Base-by-base conservation (phyloP, 2,797 vertebrate genomes). In the Uromys caudimaculatus region DNA sequence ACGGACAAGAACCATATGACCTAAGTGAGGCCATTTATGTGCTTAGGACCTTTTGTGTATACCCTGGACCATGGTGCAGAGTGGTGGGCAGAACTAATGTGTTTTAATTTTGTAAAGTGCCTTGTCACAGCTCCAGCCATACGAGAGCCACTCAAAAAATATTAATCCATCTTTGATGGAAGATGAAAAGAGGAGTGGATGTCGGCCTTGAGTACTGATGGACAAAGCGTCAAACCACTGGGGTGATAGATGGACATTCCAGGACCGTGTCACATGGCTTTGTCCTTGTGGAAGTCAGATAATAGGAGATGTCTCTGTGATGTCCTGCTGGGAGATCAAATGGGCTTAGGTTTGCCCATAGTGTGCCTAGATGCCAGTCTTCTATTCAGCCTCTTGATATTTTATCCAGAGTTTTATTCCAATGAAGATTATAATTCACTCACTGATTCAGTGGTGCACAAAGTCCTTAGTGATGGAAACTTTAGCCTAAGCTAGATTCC, bases 41-140 rank as follows among this genome's bases (percentile, higher is more conserved):
- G 64, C 54, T 81, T 69, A 64, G 56, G 69, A 47, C 4, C 62
- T 38, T 54, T 44, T 41, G 4, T 24, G 41, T 41, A 17, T 71
- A 82, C 60, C n/a, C 86, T 93, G 16, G 56, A 64, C 54, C 35
- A 52, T 1, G 8, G 69, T 91, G 75, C 44, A 73, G 44, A 75
- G 56, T 91, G 38, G 67, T 41, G 7, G 81, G n/a, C 16, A 95
- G 91, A 94, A 97, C 94, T 90, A 95, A 88, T 93, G 35, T 38
- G 21, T 91, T 95, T 93, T 95, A 95, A 95, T 97, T 97, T 95
- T 85, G 78, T 91, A 89, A 95, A 89, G 85, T 96, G 67, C 73
- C 86, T 95, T 95, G 81, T 96, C 56, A 78, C 24, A 64, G 93
- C 23, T 97, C 81, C 64, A 96, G 58, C 50, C 62, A 73, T 67